Percentiles rank a stretch among this genome's conserved stretches.
Conservation (phyloP, 1,140 invertebrate species). For the Nilaparvata lugens region DNA sequence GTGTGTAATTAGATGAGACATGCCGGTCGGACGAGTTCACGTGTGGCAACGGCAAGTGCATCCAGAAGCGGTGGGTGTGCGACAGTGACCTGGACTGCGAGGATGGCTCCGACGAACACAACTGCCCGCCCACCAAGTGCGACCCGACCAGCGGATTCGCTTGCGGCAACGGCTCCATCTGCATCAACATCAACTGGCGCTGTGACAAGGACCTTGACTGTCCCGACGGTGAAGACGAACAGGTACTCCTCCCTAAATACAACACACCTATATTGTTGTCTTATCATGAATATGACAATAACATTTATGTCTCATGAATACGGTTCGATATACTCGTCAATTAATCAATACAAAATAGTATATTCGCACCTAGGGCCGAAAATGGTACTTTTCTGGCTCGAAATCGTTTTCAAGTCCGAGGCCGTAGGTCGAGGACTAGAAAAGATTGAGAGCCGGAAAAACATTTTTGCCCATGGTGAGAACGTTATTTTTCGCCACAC, state of each 20-base stretch:
- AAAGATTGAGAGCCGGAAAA: too few species aligned
- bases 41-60: constrained; percentile 79
- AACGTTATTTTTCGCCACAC: too few species aligned
- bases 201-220: constrained; percentile 85
- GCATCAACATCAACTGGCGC: constrained; percentile 62
- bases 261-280: too few species aligned
- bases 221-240: constrained; percentile 68
- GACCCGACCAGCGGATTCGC: constrained; percentile 54
- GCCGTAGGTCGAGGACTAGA: too few species aligned
- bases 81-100: constrained; percentile 82
- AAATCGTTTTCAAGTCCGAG: too few species aligned
- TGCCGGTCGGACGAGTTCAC: constrained; percentile 84
- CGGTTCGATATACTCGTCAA: too few species aligned
- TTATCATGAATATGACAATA: too few species aligned
- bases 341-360: too few species aligned
- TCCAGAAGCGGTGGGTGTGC: constrained; percentile 78
- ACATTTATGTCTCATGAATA: too few species aligned
- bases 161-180: constrained; percentile 47
- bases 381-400: too few species aligned
- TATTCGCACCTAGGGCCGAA: too few species aligned
- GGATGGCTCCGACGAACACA: constrained; percentile 68
- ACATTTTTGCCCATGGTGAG: too few species aligned
- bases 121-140: constrained; percentile 61
- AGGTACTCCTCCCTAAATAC: constrained; percentile 37
- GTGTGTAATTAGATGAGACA: constrained; percentile 55